Evolutionary conservation across 2,797 vertebrate species (phyloP), one percentile per base, ranked within the genome.

Genomic region (Danionella dracula): DNA sequence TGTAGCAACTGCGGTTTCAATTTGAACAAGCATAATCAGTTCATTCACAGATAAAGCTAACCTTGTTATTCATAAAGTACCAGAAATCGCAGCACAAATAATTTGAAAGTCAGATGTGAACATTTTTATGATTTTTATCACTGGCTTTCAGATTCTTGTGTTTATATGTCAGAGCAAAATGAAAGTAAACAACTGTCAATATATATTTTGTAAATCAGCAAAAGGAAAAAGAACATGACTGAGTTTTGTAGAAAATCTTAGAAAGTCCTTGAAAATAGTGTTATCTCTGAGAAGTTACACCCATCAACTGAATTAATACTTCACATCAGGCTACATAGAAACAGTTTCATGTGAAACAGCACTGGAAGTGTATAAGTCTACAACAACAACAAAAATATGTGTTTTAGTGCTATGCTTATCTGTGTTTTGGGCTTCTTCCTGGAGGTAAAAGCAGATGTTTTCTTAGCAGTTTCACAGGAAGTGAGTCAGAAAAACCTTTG

Each of bases 51-150:
- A 51, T 50, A 63, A 41, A 41, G 34, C 19, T 40, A 7, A 29
- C 23, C 2, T 54, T 54, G 35, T 32, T 34, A 21, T 53, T 32
- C 49, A 31, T 50, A 44, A 17, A 5, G 12, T 29, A 17, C 5
- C 54, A 29, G 38, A 29, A 57, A 21, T 42, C 38, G 31, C 5
- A 4, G 13, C 0, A 10, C 23, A n/a, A 57, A 45, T 4, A 59
- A 27, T 35, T 59, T 59, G 40, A 58, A 58, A 58, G 55, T 35
- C 41, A 58, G 38, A 41, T 42, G 15, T 42, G 16, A 55, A 55
- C 0, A 40, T 27, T 38, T 55, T 42, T 31, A 10, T 11, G 1
- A 31, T 10, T 13, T 68, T 69, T 69, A 62, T 69, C 66, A 2
- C 57, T 20, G 20, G 46, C 40, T 54, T 15, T 12, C 49, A 61